Evolutionary conservation across 1,140 invertebrate species (phyloP).

Genomic region (Ylistrum balloti): DNA sequence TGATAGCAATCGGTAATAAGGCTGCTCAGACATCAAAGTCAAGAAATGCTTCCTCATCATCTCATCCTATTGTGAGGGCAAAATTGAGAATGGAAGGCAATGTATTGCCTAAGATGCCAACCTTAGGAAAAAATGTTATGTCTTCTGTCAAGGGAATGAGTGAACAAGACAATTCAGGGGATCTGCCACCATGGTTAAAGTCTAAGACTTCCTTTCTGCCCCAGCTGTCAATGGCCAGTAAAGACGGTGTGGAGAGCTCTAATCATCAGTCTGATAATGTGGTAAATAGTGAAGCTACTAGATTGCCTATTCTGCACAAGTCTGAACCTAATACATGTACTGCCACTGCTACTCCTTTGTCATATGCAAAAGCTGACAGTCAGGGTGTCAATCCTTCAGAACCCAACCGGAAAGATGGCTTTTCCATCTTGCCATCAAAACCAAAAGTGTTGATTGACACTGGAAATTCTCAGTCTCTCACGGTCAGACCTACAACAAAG

Average conservation of each 20-base stretch:
- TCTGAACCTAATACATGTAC: background rate
- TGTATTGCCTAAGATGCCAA: background rate
- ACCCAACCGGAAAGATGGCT: background rate
- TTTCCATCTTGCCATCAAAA: conserved; percentile 15
- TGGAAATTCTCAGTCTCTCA: background rate
- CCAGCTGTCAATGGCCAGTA: background rate
- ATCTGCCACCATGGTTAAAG: background rate
- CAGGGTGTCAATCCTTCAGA: background rate
- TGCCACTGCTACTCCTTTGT: too few species aligned
- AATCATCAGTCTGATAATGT: background rate
- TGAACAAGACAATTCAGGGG: background rate
- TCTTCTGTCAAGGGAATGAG: background rate
- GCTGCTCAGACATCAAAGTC: background rate
- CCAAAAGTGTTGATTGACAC: background rate
- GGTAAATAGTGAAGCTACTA: background rate
- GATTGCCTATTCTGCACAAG: background rate
- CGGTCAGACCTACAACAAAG: background rate
- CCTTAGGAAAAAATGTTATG: background rate
- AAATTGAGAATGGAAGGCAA: background rate
- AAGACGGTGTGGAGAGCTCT: background rate
- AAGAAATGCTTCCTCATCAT: background rate
- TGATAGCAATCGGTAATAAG: background rate
- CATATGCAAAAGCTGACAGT: background rate
- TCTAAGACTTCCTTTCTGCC: background rate
- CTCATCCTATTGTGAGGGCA: background rate